Evolutionary conservation across 2,797 vertebrate genomes (phyloP), one percentile per base, ranked within the genome.

Genomic region (Poeciliopsis paucimaculata): DNA sequence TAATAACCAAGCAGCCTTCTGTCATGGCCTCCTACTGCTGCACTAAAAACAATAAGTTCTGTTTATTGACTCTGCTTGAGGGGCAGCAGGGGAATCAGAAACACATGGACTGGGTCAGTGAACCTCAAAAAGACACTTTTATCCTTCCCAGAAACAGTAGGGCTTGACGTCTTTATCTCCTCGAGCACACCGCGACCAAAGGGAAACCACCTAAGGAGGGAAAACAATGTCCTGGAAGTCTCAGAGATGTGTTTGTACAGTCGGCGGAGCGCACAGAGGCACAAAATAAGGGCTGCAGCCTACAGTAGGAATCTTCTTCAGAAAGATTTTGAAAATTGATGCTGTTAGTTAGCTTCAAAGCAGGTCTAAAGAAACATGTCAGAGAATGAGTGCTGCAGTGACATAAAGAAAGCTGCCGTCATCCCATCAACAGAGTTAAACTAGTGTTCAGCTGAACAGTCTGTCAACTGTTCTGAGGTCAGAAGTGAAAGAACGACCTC

Each of bases 201-300:
- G 89, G 91, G 84, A 93, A 95, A 91, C 86, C 80, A 85, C 80
- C 85, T 83, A 81, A 91, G 90, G 86, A 86, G 77, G 78, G 83
- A 92, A 92, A 96, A 94, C 93, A 94, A 93, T 92, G 91, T 93
- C 84, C 92, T 94, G 90, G 92, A 93, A 94, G 93, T 91, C 74
- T 88, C 72, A 66, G 66, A 82, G 45, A 86, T 88, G 90, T 94
- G 92, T 91, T 92, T 93, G 88, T 88, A 84, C 82, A 87, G 87
- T 72, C 78, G 70, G 72, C 75, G 71, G 81, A 86, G 74, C 71
- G 79, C 72, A 81, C 73, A 82, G 75, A 82, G 57, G 45, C 66
- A 76, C 55, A 77, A 20, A 78, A 46, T n/a, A 10, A 77, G 60
- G 80, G 74, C 23, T 75, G 62, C 6, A 71, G 68, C 60, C 36